phyloP scores from a whole-genome alignment of 2,113 vertebrate species.

The Scartelaos histophorus region DNA sequence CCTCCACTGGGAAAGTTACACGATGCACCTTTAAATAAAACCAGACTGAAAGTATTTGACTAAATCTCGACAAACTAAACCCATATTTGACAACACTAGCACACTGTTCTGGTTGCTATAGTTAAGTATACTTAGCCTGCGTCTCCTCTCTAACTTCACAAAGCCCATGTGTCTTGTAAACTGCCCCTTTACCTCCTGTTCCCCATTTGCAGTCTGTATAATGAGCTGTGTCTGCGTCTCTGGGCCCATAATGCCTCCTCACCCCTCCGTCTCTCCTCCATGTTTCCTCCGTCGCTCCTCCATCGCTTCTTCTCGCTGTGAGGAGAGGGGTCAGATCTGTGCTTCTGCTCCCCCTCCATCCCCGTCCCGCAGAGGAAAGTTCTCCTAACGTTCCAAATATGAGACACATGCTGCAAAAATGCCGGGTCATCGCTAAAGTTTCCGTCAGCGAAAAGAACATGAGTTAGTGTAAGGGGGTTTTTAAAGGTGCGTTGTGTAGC shows the following conservation, averaged over 20 bases:
- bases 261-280: too few relatives aligned
- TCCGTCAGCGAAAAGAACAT: slow-evolving; percentile 39
- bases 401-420: slow-evolving; percentile 30
- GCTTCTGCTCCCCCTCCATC: slow-evolving; percentile 41
- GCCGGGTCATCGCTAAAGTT: slow-evolving; percentile 37
- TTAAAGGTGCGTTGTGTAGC: too few relatives aligned
- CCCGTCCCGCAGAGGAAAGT: slow-evolving; percentile 51
- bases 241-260: slow-evolving; percentile 42
- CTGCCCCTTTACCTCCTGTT: slow-evolving; percentile 6
- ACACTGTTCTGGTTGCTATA: background rate
- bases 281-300: background rate
- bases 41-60: background rate
- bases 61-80: too few relatives aligned
- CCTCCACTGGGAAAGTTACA: too few relatives aligned
- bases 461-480: slow-evolving; percentile 48
- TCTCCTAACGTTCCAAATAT: slow-evolving; percentile 54
- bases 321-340: slow-evolving; percentile 62
- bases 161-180: slow-evolving; percentile 52
- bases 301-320: slow-evolving; percentile 64
- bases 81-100: background rate
- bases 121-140: background rate
- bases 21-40: background rate
- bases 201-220: slow-evolving; percentile 40
- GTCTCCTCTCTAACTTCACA: slow-evolving; percentile 28
- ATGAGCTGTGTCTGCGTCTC: slow-evolving; percentile 69